Base-by-base conservation (phyloP, 2,113 vertebrate species). In the Alligator mississippiensis region DNA sequence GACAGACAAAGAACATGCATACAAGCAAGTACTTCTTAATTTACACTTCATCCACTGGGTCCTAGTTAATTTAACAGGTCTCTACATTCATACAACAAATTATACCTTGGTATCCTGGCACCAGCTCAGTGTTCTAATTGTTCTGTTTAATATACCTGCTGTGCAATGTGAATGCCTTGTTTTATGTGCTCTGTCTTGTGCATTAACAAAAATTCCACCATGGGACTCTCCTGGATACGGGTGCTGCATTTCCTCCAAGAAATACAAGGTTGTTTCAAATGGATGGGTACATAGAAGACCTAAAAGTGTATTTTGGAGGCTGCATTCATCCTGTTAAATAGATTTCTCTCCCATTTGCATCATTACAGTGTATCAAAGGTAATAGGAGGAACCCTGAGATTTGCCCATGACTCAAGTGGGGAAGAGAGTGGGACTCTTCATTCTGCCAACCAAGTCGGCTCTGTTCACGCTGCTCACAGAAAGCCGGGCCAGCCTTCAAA, bases 11-110 rank as follows among this genome's bases (percentile, higher is more conserved):
- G 63, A 89, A 54, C 57, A 89, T 74, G 70, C 77, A 80, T 3
- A 25, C 47, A 54, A 5, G 77, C 76, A 77, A 77, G 54, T 55
- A 88, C 58, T 68, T 92, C 85, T 82, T 92, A 88, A 91, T 93
- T 93, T 93, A 87, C 75, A 78, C 59, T 76, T 92, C 76, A 84
- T 80, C 89, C 87, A 24, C 84, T 25, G 38, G 62, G 79, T 85
- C 89, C 58, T 74, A 93, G 84, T 92, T 94, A 95, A 95, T 95
- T 94, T 93, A 93, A 80, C 75, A 89, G 80, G 90, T 88, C 64
- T 66, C 22, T 68, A 77, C 61, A 38, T 60, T 84, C 76, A 66
- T 59, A 93, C 81, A 80, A 77, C 79, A 91, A 95, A 94, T 84
- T 78, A 82, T 60, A 21, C 24, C 62, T 92, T 87, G n/a, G 82